Conservation (phyloP, 2,888 invertebrate genomes). For the Embidobia sp. region DNA sequence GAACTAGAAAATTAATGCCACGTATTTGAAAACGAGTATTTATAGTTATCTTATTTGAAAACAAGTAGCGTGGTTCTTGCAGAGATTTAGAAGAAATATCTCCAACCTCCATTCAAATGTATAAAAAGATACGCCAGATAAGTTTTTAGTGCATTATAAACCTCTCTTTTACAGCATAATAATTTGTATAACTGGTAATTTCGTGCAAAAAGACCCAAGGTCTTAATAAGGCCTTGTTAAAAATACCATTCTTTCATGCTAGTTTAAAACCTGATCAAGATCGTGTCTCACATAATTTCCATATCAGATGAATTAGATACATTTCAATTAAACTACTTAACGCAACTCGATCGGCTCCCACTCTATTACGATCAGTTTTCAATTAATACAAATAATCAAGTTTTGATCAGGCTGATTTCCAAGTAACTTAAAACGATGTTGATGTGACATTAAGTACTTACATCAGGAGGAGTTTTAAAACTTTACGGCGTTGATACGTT, state of each 20-base stretch:
- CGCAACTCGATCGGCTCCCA: conserved; percentile 19
- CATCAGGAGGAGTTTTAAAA: conserved; percentile 1
- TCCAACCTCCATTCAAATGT: no score
- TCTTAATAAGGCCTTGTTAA: conserved; percentile 23
- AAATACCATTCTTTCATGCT: conserved; percentile 6
- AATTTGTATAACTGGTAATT: background rate
- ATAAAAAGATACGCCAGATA: background rate
- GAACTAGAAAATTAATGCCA: no score
- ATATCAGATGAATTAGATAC: conserved; percentile 44
- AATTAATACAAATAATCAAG: conserved; percentile 41
- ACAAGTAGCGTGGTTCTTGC: no score
- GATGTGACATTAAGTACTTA: conserved; percentile 25
- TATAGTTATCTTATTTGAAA: no score
- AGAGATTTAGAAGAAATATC: no score
- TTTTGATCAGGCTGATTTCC: conserved; percentile 13
- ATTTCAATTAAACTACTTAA: conserved; percentile 37
- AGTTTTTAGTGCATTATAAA: background rate
- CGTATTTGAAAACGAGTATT: no score
- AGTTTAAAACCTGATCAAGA: conserved; percentile 16
- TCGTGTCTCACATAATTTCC: conserved; percentile 23
- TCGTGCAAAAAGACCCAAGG: background rate
- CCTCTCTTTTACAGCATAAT: background rate
- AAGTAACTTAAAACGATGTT: conserved; percentile 14
- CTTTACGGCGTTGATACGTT: conserved; percentile 9
- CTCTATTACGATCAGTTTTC: conserved; percentile 17